Evolutionary conservation across 2,888 invertebrate genomes (phyloP).

Genomic region (Sminthurinus aureus): DNA sequence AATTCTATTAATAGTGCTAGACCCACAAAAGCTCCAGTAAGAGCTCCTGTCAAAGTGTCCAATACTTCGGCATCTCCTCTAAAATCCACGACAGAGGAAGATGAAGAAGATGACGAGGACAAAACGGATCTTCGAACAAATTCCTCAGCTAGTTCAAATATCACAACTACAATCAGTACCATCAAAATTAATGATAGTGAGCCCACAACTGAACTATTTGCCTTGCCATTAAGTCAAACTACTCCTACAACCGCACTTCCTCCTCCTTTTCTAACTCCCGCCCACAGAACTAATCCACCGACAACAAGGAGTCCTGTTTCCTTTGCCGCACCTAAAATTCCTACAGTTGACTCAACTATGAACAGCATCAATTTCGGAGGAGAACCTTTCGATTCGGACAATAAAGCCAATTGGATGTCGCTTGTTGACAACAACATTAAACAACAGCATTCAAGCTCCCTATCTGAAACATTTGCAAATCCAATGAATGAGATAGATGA

Average conservation of each 20-base stretch:
- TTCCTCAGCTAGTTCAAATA: not conserved
- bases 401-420: constrained; percentile 37
- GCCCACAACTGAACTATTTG: too few relatives aligned
- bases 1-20: constrained; percentile 15
- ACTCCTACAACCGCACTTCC: not conserved
- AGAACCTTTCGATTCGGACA: constrained; percentile 5
- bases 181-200: too few relatives aligned
- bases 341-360: not conserved
- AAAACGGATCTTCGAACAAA: not conserved
- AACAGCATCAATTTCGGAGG: not conserved
- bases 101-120: constrained; percentile 19
- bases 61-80: not conserved
- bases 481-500: constrained; percentile 14
- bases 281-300: not conserved
- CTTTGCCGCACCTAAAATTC: not conserved
- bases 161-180: not conserved
- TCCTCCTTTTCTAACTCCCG: not conserved
- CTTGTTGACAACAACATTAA: not conserved
- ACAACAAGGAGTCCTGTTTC: not conserved
- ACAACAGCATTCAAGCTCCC: not conserved
- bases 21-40: not conserved
- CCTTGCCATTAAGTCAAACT: not conserved
- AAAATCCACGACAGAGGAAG: not conserved
- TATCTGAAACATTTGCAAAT: not conserved
- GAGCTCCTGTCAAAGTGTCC: not conserved